Evolutionary conservation across 2,888 invertebrate genomes (phyloP).

Genomic region (Auanema freiburgensis): DNA sequence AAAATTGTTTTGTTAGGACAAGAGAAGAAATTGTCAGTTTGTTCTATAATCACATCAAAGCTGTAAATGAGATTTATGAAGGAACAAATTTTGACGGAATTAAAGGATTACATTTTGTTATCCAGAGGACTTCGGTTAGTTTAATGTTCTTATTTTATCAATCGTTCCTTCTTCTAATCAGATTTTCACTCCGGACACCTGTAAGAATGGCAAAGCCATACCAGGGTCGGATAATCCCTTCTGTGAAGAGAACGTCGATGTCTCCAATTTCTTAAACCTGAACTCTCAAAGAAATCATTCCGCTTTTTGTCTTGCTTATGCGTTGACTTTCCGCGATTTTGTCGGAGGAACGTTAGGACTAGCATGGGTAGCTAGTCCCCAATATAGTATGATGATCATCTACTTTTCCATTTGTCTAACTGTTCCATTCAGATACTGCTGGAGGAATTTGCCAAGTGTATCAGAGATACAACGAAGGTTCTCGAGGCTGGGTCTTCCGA

Average conservation of each 20-base stretch:
- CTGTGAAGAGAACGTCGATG: constrained; percentile 94
- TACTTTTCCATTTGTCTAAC: not conserved
- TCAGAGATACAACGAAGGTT: constrained; percentile 91
- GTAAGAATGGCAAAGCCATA: constrained; percentile 68
- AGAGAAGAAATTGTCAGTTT: constrained; percentile 93
- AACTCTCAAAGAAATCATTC: constrained; percentile 96
- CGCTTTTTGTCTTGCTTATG: constrained; percentile 98
- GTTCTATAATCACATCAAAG: constrained; percentile 96
- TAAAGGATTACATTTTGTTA: constrained; percentile 93
- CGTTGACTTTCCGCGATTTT: constrained; percentile 93
- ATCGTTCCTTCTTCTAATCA: constrained; percentile 63
- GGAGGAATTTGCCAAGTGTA: constrained; percentile 97
- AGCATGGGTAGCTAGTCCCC: constrained; percentile 98
- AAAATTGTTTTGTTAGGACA: constrained; percentile 70
- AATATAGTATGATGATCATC: constrained; percentile 66
- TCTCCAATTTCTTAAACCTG: constrained; percentile 95
- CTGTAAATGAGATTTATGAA: constrained; percentile 94
- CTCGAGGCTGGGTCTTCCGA: constrained; percentile 86
- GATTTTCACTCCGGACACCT: constrained; percentile 86
- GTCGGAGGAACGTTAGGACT: constrained; percentile 95
- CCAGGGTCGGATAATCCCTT: constrained; percentile 67
- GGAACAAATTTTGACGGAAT: constrained; percentile 94
- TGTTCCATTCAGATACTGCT: constrained; percentile 77
- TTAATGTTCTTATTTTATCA: not conserved
- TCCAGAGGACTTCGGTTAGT: constrained; percentile 79